Conservation (phyloP, 2,113 vertebrate species). For the Eidolon helvum region DNA sequence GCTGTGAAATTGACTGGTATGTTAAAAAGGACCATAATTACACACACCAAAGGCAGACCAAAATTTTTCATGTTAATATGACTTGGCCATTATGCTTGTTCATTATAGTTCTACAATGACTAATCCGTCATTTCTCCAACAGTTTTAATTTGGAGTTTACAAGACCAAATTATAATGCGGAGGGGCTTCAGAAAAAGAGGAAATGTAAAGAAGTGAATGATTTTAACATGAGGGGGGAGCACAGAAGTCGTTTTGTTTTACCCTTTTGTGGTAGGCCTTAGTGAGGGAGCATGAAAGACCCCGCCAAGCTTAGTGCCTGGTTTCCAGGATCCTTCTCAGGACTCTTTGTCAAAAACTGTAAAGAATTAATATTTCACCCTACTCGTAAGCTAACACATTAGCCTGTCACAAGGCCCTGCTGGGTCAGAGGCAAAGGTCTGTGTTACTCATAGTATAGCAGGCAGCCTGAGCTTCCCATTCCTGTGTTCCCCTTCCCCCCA, state of each 20-base stretch:
- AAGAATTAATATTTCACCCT: background rate
- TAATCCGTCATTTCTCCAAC: background rate
- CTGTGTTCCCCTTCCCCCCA: background rate
- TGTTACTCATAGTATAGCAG: background rate
- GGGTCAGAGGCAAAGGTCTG: background rate
- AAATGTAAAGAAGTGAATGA: background rate
- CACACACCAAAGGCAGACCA: background rate
- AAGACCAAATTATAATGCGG: background rate
- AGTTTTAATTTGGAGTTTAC: conserved; percentile 33
- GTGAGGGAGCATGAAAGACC: background rate
- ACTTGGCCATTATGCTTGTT: background rate
- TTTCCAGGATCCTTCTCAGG: background rate
- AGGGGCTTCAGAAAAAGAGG: conserved; percentile 10
- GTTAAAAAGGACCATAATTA: background rate
- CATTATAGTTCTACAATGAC: background rate
- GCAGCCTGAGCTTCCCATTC: background rate
- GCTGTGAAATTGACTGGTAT: background rate
- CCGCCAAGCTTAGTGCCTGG: background rate
- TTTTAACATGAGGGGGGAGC: background rate
- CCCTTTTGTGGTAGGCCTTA: background rate
- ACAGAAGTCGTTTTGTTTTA: background rate
- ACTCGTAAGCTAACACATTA: background rate
- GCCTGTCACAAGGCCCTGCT: background rate
- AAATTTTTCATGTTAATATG: conserved; percentile 31
- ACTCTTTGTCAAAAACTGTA: background rate